Conservation (phyloP, 2,113 vertebrate genomes). For the Rutilus rutilus region DNA sequence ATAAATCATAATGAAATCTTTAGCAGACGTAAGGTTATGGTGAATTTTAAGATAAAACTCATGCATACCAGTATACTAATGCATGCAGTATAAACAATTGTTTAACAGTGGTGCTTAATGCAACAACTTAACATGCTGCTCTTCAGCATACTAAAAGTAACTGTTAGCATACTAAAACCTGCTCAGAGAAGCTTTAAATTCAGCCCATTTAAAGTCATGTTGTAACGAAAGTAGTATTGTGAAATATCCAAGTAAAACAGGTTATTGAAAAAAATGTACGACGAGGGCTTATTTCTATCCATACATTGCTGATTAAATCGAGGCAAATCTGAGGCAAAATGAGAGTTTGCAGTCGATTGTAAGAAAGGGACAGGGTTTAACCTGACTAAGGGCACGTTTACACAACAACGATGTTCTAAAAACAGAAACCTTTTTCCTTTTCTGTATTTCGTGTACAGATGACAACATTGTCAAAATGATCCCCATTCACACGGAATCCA, state of each 20-base stretch:
- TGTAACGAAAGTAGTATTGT: background rate
- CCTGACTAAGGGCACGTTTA: too few species aligned
- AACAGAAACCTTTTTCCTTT: too few species aligned
- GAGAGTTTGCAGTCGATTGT: background rate
- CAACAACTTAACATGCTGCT: too few species aligned
- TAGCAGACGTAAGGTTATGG: slow-evolving; percentile 38
- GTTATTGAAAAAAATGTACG: background rate
- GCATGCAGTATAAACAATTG: background rate
- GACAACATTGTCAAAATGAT: too few species aligned
- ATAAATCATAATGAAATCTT: slow-evolving; percentile 57
- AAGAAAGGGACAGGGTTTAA: background rate
- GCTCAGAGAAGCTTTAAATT: background rate
- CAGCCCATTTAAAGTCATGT: background rate
- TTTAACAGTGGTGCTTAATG: too few species aligned
- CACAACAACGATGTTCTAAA: too few species aligned
- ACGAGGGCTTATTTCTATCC: background rate
- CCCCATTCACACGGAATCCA: too few species aligned
- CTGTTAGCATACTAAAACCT: background rate
- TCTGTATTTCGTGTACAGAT: too few species aligned
- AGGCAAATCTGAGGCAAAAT: background rate
- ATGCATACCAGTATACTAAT: slow-evolving; percentile 11
- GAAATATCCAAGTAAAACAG: background rate
- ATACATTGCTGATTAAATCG: too few species aligned
- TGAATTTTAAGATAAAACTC: slow-evolving; percentile 49
- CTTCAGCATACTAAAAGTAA: background rate